Evolutionary conservation across 2,888 invertebrate genomes (phyloP).

Genomic region (Deilephila elpenor): DNA sequence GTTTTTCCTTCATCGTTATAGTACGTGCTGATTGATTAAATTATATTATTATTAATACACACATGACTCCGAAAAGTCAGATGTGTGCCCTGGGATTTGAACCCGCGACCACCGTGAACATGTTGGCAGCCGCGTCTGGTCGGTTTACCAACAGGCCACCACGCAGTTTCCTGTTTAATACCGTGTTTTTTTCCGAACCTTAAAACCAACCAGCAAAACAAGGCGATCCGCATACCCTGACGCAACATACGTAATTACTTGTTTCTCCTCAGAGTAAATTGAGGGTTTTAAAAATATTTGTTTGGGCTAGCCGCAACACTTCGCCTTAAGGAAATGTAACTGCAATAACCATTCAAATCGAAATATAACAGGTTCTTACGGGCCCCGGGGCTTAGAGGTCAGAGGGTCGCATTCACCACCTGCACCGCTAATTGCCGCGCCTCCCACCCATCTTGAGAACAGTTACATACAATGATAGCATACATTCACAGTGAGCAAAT

Average conservation of each 20-base stretch:
- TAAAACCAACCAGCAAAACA: no score
- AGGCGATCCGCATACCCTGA: no score
- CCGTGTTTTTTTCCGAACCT: no score
- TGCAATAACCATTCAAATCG: constrained; percentile 71
- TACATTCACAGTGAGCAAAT: constrained; percentile 57
- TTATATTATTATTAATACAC: no score
- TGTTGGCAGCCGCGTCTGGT: no score
- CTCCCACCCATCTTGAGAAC: constrained; percentile 70
- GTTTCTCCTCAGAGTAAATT: neutral
- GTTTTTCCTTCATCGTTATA: no score
- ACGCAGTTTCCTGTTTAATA: no score
- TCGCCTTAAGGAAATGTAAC: constrained; percentile 37
- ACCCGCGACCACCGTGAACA: no score
- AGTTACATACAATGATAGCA: constrained; percentile 72
- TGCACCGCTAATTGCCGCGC: constrained; percentile 80
- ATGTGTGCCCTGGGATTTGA: no score
- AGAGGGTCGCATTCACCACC: constrained; percentile 78
- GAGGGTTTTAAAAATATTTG: constrained; percentile 41
- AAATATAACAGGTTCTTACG: constrained; percentile 50
- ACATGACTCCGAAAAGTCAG: no score
- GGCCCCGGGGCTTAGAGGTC: constrained; percentile 60
- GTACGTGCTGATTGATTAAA: no score
- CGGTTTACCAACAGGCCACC: no score
- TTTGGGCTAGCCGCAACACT: constrained; percentile 60
- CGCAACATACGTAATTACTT: neutral